Base-by-base conservation (phyloP, 2,113 vertebrate genomes). In the Cinclus cinclus region DNA sequence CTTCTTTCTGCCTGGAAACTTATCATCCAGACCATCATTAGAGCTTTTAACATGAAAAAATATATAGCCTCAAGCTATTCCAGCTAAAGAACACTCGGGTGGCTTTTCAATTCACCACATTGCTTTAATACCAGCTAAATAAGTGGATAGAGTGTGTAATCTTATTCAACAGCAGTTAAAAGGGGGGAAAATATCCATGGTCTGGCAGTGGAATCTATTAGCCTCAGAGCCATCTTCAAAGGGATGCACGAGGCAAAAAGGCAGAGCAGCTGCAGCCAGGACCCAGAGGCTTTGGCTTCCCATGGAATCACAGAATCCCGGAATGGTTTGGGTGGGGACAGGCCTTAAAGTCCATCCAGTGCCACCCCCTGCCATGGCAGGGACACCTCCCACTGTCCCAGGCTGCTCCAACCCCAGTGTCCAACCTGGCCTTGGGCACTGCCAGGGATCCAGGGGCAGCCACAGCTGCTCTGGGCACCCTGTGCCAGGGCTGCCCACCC, bases 11-110 rank as follows among this genome's bases (percentile, higher is more conserved):
- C 86, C 62, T 75, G 71, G 56, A 91, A 97, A 91, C 71, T 94
- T 87, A 94, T 86, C 87, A 95, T 92, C 87, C 86, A 85, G 82
- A 83, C 89, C 93, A 94, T 96, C 92, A 89, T 96, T 95, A 96
- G 93, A 92, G 92, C 91, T 95, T 96, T 95, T 90, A 91, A 96
- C 90, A 90, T 83, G 89, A 94, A 86, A 97, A 93, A 95, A 96
- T 93, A 95, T 7, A 94, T 27, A 58, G 83, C 90, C 82, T 90
- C 18, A 47, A 92, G 90, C 89, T 91, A 85, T 87, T 82, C 84
- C 46, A 87, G 58, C 87, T 71, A 91, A 92, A 95, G 95, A 96
- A 95, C 90, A 91, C 92, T 83, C 90, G 76, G 83, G 87, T 89
- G 88, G 76, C 56, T 95, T 97, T 96, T 95, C 85, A 92, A 68